phyloP scores from a whole-genome alignment of 2,888 invertebrate genomes.

The Prostheceraeus crozeri region DNA sequence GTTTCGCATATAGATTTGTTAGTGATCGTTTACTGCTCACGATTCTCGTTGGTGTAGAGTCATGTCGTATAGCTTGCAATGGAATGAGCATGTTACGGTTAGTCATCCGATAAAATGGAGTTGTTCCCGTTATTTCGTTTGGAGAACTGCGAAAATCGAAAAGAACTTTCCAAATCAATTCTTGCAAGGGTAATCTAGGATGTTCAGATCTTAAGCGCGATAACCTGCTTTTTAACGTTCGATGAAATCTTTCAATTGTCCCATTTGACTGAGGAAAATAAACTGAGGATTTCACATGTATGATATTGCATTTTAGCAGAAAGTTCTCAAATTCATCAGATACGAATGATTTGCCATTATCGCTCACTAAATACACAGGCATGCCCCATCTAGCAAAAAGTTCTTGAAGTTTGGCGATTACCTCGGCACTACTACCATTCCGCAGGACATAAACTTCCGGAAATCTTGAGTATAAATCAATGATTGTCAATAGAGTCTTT shows the following conservation, averaged over 20 bases:
- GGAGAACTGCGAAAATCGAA: constrained; percentile 5
- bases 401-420: constrained; percentile 1
- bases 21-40: too few species aligned
- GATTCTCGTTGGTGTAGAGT: too few species aligned
- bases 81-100: constrained; percentile 15
- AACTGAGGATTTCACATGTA: constrained; percentile 19
- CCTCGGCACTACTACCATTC: not conserved
- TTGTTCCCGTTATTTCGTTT: constrained; percentile 17
- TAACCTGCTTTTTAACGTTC: not conserved
- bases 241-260: constrained; percentile 12
- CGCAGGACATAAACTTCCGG: constrained; percentile 2
- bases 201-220: not conserved
- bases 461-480: constrained; percentile 14
- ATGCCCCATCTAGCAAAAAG: constrained; percentile 15
- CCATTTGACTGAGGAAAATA: constrained; percentile 11
- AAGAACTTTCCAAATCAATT: not conserved
- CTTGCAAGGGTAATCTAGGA: not conserved
- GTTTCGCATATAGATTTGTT: too few species aligned
- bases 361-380: not conserved
- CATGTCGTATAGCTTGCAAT: too few species aligned
- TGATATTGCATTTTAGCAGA: not conserved
- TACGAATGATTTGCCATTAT: constrained; percentile 6
- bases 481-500: not conserved
- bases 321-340: constrained; percentile 20
- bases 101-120: constrained; percentile 22